Base-by-base conservation (phyloP, 92 coral and sea anemone species). In the Parazoanthus swiftii region DNA sequence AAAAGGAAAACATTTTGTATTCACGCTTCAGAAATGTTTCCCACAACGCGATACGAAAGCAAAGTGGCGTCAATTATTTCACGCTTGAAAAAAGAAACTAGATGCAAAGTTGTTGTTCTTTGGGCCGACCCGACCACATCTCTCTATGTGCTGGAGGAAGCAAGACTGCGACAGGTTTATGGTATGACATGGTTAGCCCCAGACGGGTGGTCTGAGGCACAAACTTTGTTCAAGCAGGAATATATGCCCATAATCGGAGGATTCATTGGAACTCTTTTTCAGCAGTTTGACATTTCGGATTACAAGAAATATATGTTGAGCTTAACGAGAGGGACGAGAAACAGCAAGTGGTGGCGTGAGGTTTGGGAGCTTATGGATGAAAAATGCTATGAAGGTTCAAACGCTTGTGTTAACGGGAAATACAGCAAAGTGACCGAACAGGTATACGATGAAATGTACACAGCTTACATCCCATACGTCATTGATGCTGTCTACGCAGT, bases 111-210 rank as follows among this genome's bases (percentile, higher is more conserved):
- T 39, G 88, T 95, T 29, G 94, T 95, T 8, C 90, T 95, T 11
- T 95, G 98, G 98, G 92, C 88, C 23, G 94, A 88, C 33, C 94
- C 90, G 3, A 86, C 90, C 3, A 88, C 93, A 9, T 86, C 91
- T 2, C 68, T 92, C 9, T 88, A 84, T 76, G 71, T 95, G 23
- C 59, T 91, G 71, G 81, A 91, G 38, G 98, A 93, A 67, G 92
- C 91, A 0, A 75, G 73, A 3, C 23, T 44, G 8, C 91, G 88
- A 67, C 80, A 85, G 15, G 39, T 95, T 25, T 39, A n/a, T 20
- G 94, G 89, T 21, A 79, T 89, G 48, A 95, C 98, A 26, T 95
- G 95, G 98, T 85, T 95, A n/a, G 94, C 94, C 42, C 94, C 95
- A 1, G 95, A 95, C 56, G 98, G 95, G 20, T 93, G 94, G 94